A percentile compares a stretch with the other conserved stretches of the same genome.
These are phyloP conservation scores for Eptesicus fuscus DNA, from an alignment of 2,113 vertebrate genomes.

Conservation along the genomic window DNA sequence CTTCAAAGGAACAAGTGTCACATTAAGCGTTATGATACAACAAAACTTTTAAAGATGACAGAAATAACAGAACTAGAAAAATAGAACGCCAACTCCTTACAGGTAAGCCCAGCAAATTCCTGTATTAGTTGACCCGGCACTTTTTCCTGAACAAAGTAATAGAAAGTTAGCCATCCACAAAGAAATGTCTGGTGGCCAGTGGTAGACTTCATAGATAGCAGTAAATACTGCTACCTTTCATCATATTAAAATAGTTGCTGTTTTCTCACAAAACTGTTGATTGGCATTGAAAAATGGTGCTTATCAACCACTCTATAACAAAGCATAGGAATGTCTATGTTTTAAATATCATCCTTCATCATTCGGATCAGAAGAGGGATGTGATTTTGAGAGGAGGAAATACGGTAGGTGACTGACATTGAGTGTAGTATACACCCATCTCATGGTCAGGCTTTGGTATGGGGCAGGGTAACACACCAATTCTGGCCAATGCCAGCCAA, in stretches of 20 bases:
- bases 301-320: background rate
- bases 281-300: slow-evolving; percentile 33
- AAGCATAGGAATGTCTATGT: background rate
- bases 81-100: background rate
- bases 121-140: background rate
- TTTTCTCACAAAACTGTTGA: background rate
- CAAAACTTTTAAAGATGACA: background rate
- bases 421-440: background rate
- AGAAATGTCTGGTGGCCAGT: background rate
- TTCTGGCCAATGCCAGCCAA: slow-evolving; percentile 37
- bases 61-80: slow-evolving; percentile 3
- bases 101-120: background rate
- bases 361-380: background rate
- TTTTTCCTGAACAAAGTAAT: slow-evolving; percentile 10
- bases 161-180: background rate
- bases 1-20: background rate
- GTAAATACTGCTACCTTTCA: background rate
- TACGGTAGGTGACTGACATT: background rate
- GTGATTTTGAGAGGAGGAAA: slow-evolving; percentile 45
- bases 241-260: background rate
- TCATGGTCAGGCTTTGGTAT: background rate
- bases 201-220: background rate
- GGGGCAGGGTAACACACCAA: background rate
- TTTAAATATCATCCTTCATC: slow-evolving; percentile 53
- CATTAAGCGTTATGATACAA: background rate